Evolutionary conservation across 2,113 vertebrate species (phyloP).

Genomic region (Actenoides lindsayi): DNA sequence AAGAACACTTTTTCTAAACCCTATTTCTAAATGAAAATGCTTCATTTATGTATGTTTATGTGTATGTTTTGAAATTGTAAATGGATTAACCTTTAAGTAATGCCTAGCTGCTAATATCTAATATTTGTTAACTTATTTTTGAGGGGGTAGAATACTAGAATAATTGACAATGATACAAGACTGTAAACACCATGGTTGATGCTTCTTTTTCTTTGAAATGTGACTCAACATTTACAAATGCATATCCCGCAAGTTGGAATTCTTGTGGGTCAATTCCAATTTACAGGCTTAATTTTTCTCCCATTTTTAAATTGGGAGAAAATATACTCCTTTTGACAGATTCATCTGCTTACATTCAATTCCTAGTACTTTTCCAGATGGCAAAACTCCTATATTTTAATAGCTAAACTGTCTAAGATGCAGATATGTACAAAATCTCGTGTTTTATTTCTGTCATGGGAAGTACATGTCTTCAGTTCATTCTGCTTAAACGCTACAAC

Average conservation of each 20-base stretch:
- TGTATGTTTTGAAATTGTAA: neutral
- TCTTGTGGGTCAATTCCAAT: neutral
- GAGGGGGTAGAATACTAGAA: neutral
- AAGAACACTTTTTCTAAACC: neutral
- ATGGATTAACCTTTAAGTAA: neutral
- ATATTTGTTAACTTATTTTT: neutral
- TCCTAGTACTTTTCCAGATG: neutral
- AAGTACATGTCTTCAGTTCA: neutral
- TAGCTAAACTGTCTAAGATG: neutral
- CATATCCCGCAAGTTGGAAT: neutral
- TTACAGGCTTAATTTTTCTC: neutral
- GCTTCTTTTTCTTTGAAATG: neutral
- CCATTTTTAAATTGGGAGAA: neutral
- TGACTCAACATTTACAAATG: neutral
- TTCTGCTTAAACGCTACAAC: neutral
- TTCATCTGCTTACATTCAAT: neutral
- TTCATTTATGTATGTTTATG: neutral
- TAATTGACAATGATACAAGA: neutral
- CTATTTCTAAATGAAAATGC: neutral
- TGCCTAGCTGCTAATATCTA: neutral
- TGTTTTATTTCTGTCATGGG: neutral
- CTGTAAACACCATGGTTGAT: neutral
- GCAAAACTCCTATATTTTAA: neutral
- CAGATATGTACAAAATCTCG: neutral
- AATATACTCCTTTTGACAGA: neutral